These are phyloP conservation scores for Hirtodrosophila confusa DNA, from an alignment of 2,888 invertebrate species.

Conservation along the genomic window DNA sequence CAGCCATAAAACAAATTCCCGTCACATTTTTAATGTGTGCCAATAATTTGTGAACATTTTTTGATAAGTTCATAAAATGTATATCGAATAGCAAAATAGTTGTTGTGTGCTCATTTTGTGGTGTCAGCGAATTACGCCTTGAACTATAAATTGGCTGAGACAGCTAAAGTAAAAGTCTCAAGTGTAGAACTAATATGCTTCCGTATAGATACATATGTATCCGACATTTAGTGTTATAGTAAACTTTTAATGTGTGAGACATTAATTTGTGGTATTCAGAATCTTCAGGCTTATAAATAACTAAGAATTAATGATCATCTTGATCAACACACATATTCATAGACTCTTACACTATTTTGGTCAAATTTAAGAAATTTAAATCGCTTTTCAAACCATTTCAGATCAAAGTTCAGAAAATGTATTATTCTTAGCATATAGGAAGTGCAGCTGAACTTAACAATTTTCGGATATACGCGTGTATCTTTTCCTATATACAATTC, in stretches of 20 bases:
- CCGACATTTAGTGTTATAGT: background rate
- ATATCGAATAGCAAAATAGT: slow-evolving; percentile 1
- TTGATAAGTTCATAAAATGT: slow-evolving; percentile 3
- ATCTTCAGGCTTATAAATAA: too few species aligned
- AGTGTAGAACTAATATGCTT: slow-evolving; percentile 1
- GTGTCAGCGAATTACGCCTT: background rate
- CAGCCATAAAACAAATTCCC: slow-evolving; percentile 40
- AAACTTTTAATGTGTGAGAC: background rate
- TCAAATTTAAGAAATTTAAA: too few species aligned
- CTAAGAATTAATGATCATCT: too few species aligned
- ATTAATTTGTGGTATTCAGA: background rate
- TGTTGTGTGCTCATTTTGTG: background rate
- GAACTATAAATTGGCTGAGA: background rate
- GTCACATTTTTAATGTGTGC: slow-evolving; percentile 39
- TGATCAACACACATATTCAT: too few species aligned
- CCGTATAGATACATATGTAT: background rate
- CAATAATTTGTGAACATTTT: slow-evolving; percentile 21
- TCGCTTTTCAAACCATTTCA: too few species aligned
- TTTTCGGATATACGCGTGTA: too few species aligned
- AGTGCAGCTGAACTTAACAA: too few species aligned
- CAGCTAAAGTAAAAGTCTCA: background rate
- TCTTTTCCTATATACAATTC: slow-evolving; percentile 20
- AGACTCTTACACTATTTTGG: too few species aligned
- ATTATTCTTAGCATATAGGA: too few species aligned
- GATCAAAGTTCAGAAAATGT: too few species aligned